These are phyloP conservation scores for Scolopax mira DNA, from an alignment of 2,113 vertebrate genomes.

Conservation along the genomic window DNA sequence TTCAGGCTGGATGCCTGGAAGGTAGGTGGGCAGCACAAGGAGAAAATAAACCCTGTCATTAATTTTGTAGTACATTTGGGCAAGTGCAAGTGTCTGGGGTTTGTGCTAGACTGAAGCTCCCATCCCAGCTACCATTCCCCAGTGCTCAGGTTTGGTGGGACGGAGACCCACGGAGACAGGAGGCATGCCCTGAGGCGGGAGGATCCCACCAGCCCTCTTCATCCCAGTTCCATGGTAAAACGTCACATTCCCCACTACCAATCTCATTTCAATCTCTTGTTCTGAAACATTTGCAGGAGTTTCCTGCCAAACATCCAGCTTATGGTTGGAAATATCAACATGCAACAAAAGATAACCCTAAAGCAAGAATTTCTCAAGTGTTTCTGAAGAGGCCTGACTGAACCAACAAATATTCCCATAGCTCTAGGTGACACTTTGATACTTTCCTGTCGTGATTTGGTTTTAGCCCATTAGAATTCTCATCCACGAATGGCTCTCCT, in stretches of 20 bases:
- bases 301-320: background rate
- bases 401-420: background rate
- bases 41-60: background rate
- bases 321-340: background rate
- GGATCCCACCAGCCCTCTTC: background rate
- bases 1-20: background rate
- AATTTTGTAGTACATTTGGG: background rate
- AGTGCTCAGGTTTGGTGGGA: background rate
- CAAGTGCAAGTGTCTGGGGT: background rate
- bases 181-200: background rate
- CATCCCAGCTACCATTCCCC: background rate
- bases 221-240: background rate
- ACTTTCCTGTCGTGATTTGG: background rate
- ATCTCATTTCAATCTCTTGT: background rate
- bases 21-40: background rate
- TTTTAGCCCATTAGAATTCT: background rate
- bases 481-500: background rate
- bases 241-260: background rate
- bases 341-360: background rate
- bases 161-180: background rate
- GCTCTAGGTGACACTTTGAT: background rate
- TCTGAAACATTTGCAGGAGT: background rate
- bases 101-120: background rate
- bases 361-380: background rate
- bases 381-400: background rate